These are phyloP conservation scores for Plumapathes pennacea DNA, from an alignment of 92 coral and sea anemone species.

Conservation along the genomic window DNA sequence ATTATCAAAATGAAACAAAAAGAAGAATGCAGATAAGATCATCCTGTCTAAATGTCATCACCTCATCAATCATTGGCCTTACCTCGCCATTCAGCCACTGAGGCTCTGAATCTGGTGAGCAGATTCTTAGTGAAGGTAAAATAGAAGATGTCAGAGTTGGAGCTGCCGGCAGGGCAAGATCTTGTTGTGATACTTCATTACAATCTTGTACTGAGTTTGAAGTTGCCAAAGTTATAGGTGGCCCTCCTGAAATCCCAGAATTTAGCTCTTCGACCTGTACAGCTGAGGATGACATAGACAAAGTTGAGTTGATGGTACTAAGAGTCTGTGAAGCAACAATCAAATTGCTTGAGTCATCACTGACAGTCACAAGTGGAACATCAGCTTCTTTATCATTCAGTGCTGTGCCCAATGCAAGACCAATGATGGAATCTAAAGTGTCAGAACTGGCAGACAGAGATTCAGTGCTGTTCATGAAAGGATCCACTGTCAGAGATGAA, in stretches of 20 bases:
- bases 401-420: slow-evolving; percentile 59
- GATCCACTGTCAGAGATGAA: too few relatives aligned
- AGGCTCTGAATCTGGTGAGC: slow-evolving; percentile 31
- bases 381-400: slow-evolving; percentile 16
- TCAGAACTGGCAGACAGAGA: not conserved
- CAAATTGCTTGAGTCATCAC: slow-evolving; percentile 56
- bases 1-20: too few relatives aligned
- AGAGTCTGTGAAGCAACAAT: slow-evolving; percentile 5
- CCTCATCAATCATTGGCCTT: too few relatives aligned
- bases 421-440: slow-evolving; percentile 54
- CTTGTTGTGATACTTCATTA: slow-evolving; percentile 3
- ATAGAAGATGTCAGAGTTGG: not conserved
- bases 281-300: slow-evolving; percentile 16
- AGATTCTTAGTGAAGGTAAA: slow-evolving; percentile 24
- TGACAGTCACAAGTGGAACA: slow-evolving; percentile 47
- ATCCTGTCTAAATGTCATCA: too few relatives aligned
- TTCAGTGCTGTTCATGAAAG: slow-evolving; percentile 12
- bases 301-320: slow-evolving; percentile 6
- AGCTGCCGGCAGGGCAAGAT: slow-evolving; percentile 1
- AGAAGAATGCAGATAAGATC: too few relatives aligned
- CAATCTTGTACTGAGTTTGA: slow-evolving; percentile 12
- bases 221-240: slow-evolving; percentile 37
- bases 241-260: slow-evolving; percentile 64
- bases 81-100: slow-evolving; percentile 92
- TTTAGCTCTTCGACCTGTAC: slow-evolving; percentile 64